phyloP scores from a whole-genome alignment of 2,113 vertebrate species.

The Melanerpes formicivorus region DNA sequence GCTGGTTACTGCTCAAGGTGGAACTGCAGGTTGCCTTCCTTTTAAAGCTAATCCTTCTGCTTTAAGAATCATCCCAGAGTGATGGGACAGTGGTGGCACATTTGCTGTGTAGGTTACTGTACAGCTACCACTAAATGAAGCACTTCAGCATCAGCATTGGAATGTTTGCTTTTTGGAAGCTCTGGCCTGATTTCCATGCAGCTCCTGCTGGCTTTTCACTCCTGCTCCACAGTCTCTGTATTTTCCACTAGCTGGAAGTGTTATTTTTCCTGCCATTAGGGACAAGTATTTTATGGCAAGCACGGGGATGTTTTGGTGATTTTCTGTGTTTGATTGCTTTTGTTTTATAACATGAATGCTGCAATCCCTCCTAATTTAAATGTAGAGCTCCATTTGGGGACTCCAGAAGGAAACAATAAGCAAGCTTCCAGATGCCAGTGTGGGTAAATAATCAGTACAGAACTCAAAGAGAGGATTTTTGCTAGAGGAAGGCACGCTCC shows the following conservation, averaged over 20 bases:
- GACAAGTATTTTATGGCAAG: not conserved
- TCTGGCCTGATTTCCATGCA: not conserved
- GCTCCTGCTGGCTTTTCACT: not conserved
- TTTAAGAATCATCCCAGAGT: not conserved
- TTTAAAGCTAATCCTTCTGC: not conserved
- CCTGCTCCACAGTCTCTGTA: not conserved
- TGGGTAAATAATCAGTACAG: constrained; percentile 1
- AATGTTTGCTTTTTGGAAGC: not conserved
- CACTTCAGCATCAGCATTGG: not conserved
- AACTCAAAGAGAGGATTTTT: not conserved
- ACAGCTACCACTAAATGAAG: not conserved
- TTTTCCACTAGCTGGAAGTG: not conserved
- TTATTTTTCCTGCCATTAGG: not conserved
- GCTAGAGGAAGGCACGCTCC: not conserved
- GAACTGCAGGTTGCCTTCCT: not conserved
- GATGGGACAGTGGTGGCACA: not conserved
- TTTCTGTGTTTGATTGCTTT: not conserved
- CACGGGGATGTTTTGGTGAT: not conserved
- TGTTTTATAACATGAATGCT: not conserved
- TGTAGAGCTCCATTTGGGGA: not conserved
- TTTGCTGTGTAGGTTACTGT: not conserved
- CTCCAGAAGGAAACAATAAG: not conserved
- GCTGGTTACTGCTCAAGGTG: too few relatives aligned
- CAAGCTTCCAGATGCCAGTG: not conserved
- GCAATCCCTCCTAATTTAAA: not conserved